Evolutionary conservation across 2,113 vertebrate genomes (phyloP).

Genomic region (Nothoprocta perdicaria): DNA sequence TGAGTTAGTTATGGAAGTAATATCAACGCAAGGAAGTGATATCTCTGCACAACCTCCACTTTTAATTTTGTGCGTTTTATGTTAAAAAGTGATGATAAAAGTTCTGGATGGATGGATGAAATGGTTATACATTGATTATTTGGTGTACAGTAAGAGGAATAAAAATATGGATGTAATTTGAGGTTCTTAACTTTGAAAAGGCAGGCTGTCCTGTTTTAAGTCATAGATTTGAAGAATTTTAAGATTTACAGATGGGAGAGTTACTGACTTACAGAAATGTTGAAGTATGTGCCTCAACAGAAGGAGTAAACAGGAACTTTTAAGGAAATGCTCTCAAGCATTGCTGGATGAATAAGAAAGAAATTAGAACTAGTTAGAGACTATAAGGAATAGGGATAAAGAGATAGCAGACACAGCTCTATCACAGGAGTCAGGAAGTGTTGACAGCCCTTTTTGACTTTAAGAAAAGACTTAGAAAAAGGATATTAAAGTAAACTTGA

Average conservation of each 20-base stretch:
- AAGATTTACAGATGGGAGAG: not conserved
- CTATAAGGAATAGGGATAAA: not conserved
- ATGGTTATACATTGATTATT: not conserved
- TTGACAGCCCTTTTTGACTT: not conserved
- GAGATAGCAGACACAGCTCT: not conserved
- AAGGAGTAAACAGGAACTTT: not conserved
- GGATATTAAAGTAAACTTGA: not conserved
- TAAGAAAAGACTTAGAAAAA: not conserved
- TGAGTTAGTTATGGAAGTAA: not conserved
- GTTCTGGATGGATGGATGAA: not conserved
- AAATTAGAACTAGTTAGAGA: not conserved
- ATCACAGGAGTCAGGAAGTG: not conserved
- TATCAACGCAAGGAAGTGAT: not conserved
- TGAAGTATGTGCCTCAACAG: not conserved
- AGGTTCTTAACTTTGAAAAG: not conserved
- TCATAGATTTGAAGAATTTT: not conserved
- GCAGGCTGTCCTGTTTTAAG: not conserved
- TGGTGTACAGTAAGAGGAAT: not conserved
- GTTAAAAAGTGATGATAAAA: not conserved
- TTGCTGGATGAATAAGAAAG: not conserved
- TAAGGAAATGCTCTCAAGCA: not conserved
- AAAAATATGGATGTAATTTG: not conserved
- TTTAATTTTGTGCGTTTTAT: not conserved
- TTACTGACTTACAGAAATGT: not conserved
- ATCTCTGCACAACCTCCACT: not conserved